Evolutionary conservation across 2,888 invertebrate genomes (phyloP), one percentile per base, ranked within the genome.

Genomic region (Cephus spinipes): DNA sequence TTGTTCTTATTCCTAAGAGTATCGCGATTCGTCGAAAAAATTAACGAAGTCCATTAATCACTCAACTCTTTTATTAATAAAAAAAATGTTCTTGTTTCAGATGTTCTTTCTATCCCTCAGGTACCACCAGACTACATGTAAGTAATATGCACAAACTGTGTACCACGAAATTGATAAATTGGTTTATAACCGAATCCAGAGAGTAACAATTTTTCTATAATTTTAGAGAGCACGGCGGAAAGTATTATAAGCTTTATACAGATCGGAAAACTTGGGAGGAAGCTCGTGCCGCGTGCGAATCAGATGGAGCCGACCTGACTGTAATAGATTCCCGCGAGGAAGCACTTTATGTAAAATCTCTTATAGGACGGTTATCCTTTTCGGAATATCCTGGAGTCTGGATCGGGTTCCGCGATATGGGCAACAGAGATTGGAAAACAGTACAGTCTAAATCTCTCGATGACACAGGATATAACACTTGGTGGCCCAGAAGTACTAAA

Each of bases 301-400:
- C 68, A 15, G 75, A 79, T 30, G 73, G 36, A 31, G 76, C 68
- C 33, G 35, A 77, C 15, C 68, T 80, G 34, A 68, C 74, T 1
- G 55, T 76, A 23, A 77, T 80, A 40, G 76, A 80, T 73, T 79
- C 79, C 11, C 33, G 33, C 1, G 80, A 75, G 3, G 79, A 77
- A 34, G 76, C 80, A 4, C 12, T 31, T 55, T 71, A 75, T 11
- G 40, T 80, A 31, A 69, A 32, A 12, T 12, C 73, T 34, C 77
- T 80, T 12, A 30, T 77, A 23, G n/a, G 12, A 33, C 9, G n/a
- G 4, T 11, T 33, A 9, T 12, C 30, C 23, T 36, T 69, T 3
- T 30, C 12, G 9, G 32, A 23, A 12, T 75, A 77, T 69, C 75
- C 79, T 4, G 69, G 75, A 12, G 77, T 73, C 23, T 73, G 78